Evolutionary conservation across 2,888 invertebrate genomes (phyloP).

Genomic region (Eugnorisma glareosa): DNA sequence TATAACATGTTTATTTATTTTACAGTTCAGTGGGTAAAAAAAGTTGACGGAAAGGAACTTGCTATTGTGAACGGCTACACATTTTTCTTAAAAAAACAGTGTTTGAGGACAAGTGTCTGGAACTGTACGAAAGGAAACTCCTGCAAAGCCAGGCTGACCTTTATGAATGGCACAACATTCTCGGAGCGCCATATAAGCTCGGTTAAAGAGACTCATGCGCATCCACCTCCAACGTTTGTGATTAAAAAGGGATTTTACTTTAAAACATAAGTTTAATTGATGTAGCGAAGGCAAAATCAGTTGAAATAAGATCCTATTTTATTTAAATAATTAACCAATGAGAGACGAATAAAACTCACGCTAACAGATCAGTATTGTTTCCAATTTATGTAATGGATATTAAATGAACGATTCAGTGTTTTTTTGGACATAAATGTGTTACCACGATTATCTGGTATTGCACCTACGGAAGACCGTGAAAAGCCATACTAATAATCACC

Average conservation of each 20-base stretch:
- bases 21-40: constrained; percentile 61
- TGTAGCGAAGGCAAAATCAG: background rate
- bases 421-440: background rate
- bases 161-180: background rate
- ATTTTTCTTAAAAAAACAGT: constrained; percentile 29
- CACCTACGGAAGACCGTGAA: background rate
- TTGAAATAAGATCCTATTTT: background rate
- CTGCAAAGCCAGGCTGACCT: constrained; percentile 18
- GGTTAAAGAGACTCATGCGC: background rate
- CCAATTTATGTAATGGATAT: background rate
- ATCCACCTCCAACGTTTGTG: constrained; percentile 6
- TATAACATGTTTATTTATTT: constrained; percentile 23
- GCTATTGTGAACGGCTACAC: constrained; percentile 56
- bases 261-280: background rate
- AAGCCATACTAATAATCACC: background rate
- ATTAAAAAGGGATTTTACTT: background rate
- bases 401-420: background rate
- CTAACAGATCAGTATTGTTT: background rate
- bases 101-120: constrained; percentile 13
- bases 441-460: background rate
- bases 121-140: constrained; percentile 25
- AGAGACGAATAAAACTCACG: background rate
- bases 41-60: constrained; percentile 51
- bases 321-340: background rate
- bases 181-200: background rate